Conservation (phyloP, 2,888 invertebrate species). For the Yponomeuta evonymella region DNA sequence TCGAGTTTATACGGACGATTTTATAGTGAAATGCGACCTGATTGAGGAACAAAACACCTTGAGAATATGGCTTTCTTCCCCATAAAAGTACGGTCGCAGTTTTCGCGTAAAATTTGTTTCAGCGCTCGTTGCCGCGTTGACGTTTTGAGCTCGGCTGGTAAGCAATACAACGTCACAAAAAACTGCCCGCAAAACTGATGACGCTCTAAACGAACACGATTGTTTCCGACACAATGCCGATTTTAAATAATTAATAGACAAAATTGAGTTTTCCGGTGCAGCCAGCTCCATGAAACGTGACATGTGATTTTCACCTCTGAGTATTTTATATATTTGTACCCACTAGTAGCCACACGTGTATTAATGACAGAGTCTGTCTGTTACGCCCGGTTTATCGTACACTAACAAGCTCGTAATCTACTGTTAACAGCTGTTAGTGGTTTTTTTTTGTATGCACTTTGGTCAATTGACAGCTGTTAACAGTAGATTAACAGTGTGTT, state of each 20-base stretch:
- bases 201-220: slow-evolving; percentile 24
- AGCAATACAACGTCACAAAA: slow-evolving; percentile 9
- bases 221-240: slow-evolving; percentile 24
- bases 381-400: no score
- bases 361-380: background rate
- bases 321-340: slow-evolving; percentile 3
- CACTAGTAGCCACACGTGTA: background rate
- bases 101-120: background rate
- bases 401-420: no score
- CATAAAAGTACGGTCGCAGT: background rate
- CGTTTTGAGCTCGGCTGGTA: background rate
- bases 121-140: background rate
- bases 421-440: no score
- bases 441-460: no score
- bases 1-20: background rate
- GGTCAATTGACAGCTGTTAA: no score
- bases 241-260: slow-evolving; percentile 24
- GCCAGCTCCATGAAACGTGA: background rate
- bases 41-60: background rate
- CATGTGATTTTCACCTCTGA: slow-evolving; percentile 6
- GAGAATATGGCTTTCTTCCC: background rate
- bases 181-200: slow-evolving; percentile 21
- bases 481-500: no score
- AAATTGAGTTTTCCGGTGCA: slow-evolving; percentile 17
- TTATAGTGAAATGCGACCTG: background rate